Evolutionary conservation across 2,888 invertebrate species (phyloP), one percentile per base, ranked within the genome.

Genomic region (Ditula angustiorana): DNA sequence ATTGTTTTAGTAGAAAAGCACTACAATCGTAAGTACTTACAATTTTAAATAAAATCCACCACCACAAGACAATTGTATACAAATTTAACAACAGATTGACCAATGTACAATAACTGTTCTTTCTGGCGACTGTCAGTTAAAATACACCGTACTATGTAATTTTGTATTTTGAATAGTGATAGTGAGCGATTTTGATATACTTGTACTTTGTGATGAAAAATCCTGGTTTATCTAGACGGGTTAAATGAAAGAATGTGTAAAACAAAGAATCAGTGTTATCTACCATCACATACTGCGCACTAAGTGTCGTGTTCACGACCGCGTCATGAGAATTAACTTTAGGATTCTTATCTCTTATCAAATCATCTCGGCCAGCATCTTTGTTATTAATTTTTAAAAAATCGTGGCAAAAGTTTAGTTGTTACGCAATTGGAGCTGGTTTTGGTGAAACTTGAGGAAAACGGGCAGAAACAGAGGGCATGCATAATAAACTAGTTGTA

Each of bases 261-360:
- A 21, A 13, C 13, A 21, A 37, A 57, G 28, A 52, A 55, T 55
- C 55, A 47, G 24, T 49, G 37, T 59, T 59, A 59, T 59, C 59
- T 49, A 10, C 2, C 13, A 11, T 49, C 33, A n/a, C 19, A 59
- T 35, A 33, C 33, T 58, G 7, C 46, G 58, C 47, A 16, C 16
- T 33, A n/a, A 11, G 1, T 23, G 44, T 46, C 37, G 13, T 7
- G 19, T 50, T 21, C n/a, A 24, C 24, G 1, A 5, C 47, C 8
- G 19, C 41, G 50, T 60, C 60, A 52, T 37, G 13, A 26, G 41
- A 1, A 35, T 26, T 30, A 60, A 21, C 26, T 44, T 47, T 26
- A 49, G 10, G 2, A 33, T 30, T 13, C 26, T 47, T 55, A 37
- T 28, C 37, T 47, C 10, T 26, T 49, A 52, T 47, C 21, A 16